Conservation (phyloP, 2,797 vertebrate genomes). For the Pelodytes ibericus region DNA sequence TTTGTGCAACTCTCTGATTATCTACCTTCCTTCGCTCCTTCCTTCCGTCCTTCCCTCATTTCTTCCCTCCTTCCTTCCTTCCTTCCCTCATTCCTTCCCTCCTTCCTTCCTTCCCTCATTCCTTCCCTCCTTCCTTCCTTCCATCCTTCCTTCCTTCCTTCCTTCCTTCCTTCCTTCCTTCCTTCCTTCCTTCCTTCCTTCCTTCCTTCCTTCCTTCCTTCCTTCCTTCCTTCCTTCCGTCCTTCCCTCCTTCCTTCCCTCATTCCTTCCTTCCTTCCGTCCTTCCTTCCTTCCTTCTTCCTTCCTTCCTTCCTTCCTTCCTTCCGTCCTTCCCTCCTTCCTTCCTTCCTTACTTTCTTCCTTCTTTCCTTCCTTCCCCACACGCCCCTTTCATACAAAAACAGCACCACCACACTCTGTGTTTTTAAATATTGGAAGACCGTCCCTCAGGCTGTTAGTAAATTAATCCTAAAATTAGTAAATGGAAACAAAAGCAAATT, state of each 20-base stretch:
- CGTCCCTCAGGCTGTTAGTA: too few species aligned
- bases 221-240: background rate
- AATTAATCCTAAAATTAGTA: background rate
- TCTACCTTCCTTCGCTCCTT: background rate
- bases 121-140: background rate
- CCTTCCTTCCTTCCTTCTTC: conserved; percentile 2
- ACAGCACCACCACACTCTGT: too few species aligned
- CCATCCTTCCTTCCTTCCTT: background rate
- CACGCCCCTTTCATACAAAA: too few species aligned
- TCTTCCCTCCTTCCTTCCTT: background rate
- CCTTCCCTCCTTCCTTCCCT: background rate
- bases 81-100: background rate
- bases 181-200: background rate
- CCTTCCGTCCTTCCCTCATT: background rate
- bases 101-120: background rate
- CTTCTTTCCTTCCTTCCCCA: too few species aligned
- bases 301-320: too few species aligned
- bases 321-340: too few species aligned
- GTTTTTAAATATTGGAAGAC: too few species aligned
- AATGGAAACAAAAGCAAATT: background rate
- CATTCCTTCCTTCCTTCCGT: background rate
- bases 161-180: conserved; percentile 7
- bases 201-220: background rate
- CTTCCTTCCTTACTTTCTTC: too few species aligned
- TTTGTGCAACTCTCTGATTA: too few species aligned